These are phyloP conservation scores for Rutpela maculata DNA, from an alignment of 2,888 invertebrate species.

Conservation along the genomic window DNA sequence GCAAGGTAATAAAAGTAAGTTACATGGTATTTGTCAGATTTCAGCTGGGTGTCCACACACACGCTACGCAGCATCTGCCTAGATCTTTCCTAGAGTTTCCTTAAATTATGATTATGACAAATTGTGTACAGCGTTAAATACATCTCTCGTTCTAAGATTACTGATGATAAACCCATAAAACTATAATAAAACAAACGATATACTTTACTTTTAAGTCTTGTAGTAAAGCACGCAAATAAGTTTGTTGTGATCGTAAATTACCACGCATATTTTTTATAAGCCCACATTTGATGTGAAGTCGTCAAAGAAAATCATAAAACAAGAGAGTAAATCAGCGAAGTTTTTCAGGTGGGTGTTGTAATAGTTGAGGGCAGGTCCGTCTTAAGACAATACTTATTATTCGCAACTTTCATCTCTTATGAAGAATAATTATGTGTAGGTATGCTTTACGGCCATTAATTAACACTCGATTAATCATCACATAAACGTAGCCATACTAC, in stretches of 20 bases:
- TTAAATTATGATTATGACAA: slow-evolving; percentile 56
- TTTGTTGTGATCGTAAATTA: slow-evolving; percentile 34
- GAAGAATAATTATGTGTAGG: too few relatives aligned
- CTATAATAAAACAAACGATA: slow-evolving; percentile 41
- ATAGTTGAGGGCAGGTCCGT: slow-evolving; percentile 38
- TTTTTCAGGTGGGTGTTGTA: slow-evolving; percentile 39
- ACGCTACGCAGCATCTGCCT: slow-evolving; percentile 18
- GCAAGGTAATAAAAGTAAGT: slow-evolving; percentile 47
- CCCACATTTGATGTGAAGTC: slow-evolving; percentile 42
- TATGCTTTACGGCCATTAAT: too few relatives aligned
- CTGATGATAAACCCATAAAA: slow-evolving; percentile 47
- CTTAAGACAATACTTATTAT: not conserved
- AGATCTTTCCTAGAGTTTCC: slow-evolving; percentile 44
- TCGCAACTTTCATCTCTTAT: too few relatives aligned
- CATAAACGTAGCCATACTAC: too few relatives aligned
- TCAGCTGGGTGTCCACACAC: slow-evolving; percentile 49
- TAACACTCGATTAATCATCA: too few relatives aligned
- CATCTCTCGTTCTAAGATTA: slow-evolving; percentile 43
- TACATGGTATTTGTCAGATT: slow-evolving; percentile 51
- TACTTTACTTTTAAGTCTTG: slow-evolving; percentile 34
- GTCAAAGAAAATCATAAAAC: slow-evolving; percentile 38
- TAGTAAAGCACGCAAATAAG: slow-evolving; percentile 44
- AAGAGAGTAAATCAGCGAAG: slow-evolving; percentile 43
- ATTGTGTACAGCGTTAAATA: slow-evolving; percentile 55
- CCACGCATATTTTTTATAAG: slow-evolving; percentile 38